Base-by-base conservation (phyloP, 2,113 vertebrate species). In the Lipophrys pholis region DNA sequence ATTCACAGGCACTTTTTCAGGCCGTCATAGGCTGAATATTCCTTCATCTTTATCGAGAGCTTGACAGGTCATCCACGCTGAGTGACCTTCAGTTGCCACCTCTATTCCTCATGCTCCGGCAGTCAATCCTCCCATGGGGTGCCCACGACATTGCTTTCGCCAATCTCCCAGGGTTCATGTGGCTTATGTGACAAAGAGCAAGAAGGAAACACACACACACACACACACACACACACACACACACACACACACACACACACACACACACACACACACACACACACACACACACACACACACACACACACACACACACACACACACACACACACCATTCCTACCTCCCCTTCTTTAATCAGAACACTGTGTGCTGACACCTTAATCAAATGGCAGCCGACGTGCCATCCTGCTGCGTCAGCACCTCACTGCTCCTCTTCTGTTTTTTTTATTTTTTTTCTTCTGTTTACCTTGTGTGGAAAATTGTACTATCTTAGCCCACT, bases 291-390 rank as follows among this genome's bases (percentile, higher is more conserved):
- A n/a, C n/a, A n/a, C n/a, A n/a, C n/a, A n/a, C n/a, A n/a, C n/a
- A n/a, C n/a, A n/a, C n/a, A n/a, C n/a, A n/a, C n/a, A n/a, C n/a
- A n/a, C n/a, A 40, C 48, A 30, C 21, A 30, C 21, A 30, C 21
- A 30, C 21, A 30, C 21, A 30, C 21, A 30, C 21, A 30, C 21
- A 30, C 4, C 21, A 30, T 30, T 30, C 3, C 8, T 1, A 5
- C 38, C 35, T 3, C 8, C 21, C 16, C 35, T 39, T 63, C 30
- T 81, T 83, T 79, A 79, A 79, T 86, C 83, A 85, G 59, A 63
- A 36, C 65, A 52, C 14, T 53, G 55, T 79, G 66, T 83, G 80
- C 83, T 83, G 74, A 90, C 42, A 8, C 53, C 53, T 76, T 74
- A 30, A 58, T 75, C 72, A 79, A 70, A 49, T 55, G 61, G 51